These are phyloP conservation scores for Zophobas atratus DNA, from an alignment of 1,140 invertebrate genomes.

Conservation along the genomic window DNA sequence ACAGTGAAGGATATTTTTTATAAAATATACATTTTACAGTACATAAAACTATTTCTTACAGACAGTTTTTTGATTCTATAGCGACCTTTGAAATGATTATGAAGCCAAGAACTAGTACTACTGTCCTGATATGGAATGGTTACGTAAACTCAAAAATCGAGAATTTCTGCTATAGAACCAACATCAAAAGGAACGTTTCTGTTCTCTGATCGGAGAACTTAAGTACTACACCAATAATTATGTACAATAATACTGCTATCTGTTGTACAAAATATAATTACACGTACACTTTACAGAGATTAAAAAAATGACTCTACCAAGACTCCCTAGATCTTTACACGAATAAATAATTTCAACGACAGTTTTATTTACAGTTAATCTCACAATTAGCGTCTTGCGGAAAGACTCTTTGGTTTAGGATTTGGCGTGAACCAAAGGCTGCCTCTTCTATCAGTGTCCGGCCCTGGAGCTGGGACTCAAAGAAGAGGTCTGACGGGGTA, in stretches of 20 bases:
- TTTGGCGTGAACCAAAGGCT: conserved; percentile 32
- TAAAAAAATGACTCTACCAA: conserved; percentile 43
- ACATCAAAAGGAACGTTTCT: conserved; percentile 37
- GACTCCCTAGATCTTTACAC: conserved; percentile 47
- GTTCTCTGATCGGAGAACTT: conserved; percentile 30
- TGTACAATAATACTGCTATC: conserved; percentile 47
- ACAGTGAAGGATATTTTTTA: conserved; percentile 47
- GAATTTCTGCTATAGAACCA: conserved; percentile 18
- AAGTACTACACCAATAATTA: conserved; percentile 43
- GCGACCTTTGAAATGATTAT: background rate
- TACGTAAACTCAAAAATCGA: background rate
- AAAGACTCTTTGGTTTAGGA: conserved; percentile 63
- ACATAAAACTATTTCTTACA: conserved; percentile 46
- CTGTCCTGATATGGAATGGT: conserved; percentile 24
- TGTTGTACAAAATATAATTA: conserved; percentile 50
- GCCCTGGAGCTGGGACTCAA: conserved; percentile 60
- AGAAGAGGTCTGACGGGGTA: conserved; percentile 56
- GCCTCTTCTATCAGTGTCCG: conserved; percentile 60
- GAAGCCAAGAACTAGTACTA: background rate
- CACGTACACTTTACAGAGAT: conserved; percentile 45
- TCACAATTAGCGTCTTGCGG: conserved; percentile 52
- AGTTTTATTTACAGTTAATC: conserved; percentile 52
- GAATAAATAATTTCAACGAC: conserved; percentile 48
- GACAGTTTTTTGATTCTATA: conserved; percentile 29
- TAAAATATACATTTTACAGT: conserved; percentile 49